Conservation (phyloP, 2,888 invertebrate species). For the Trimorus sp. region DNA sequence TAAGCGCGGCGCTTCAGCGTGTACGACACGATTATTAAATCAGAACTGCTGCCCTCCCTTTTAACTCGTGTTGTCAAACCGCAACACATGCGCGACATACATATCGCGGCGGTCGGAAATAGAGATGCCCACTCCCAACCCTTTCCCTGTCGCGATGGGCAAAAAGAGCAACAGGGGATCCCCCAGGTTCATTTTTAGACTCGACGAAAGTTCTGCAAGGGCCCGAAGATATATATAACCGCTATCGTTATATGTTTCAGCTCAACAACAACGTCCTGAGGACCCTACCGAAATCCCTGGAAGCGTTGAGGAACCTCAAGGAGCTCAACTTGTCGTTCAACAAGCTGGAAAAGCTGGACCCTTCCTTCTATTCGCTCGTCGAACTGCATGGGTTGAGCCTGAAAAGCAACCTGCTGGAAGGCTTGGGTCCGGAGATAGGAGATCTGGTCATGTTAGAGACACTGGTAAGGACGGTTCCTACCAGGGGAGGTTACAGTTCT, state of each 20-base stretch:
- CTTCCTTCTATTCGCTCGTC: constrained; percentile 86
- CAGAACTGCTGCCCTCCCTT: neutral
- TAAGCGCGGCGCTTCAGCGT: too few relatives aligned
- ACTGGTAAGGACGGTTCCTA: constrained; percentile 83
- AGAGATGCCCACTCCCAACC: neutral
- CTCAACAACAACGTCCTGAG: constrained; percentile 92
- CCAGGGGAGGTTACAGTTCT: too few relatives aligned
- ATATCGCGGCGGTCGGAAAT: constrained; percentile 1
- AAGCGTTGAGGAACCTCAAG: constrained; percentile 86
- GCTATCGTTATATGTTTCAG: too few relatives aligned
- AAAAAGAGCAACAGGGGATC: neutral
- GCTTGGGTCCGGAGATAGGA: constrained; percentile 88
- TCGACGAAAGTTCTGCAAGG: too few relatives aligned
- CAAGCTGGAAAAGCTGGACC: constrained; percentile 85
- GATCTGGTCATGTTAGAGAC: constrained; percentile 90
- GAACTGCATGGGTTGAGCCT: constrained; percentile 88
- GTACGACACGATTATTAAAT: neutral
- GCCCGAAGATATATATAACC: too few relatives aligned
- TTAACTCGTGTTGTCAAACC: neutral
- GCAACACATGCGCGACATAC: neutral
- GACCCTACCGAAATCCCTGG: constrained; percentile 88
- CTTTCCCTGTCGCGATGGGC: neutral
- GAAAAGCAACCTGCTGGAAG: constrained; percentile 88
- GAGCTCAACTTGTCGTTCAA: constrained; percentile 88
- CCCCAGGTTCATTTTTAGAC: neutral